Evolutionary conservation across 2,888 invertebrate genomes (phyloP).

Genomic region (Nomada ferruginata): DNA sequence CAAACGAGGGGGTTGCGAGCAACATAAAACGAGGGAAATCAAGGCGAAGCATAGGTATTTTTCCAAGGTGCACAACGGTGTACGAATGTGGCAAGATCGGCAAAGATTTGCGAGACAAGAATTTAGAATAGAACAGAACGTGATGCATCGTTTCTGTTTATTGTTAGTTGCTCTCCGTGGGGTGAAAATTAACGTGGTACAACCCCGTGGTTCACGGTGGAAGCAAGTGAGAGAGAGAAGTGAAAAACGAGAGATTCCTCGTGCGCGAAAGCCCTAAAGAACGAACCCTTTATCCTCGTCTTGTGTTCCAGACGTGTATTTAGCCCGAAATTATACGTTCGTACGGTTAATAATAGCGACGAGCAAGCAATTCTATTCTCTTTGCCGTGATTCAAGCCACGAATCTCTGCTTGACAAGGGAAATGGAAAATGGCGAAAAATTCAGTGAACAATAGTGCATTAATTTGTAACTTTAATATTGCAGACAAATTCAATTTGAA

Average conservation of each 20-base stretch:
- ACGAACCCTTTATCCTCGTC: slow-evolving; percentile 3
- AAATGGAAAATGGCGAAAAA: no score
- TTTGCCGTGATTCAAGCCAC: not conserved
- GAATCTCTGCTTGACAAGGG: not conserved
- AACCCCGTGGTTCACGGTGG: slow-evolving; percentile 12
- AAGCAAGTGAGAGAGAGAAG: slow-evolving; percentile 8
- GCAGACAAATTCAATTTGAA: no score
- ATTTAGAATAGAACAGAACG: slow-evolving; percentile 9
- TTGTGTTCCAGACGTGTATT: slow-evolving; percentile 9
- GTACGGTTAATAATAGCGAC: slow-evolving; percentile 17
- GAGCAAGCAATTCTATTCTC: not conserved
- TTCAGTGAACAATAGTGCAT: no score
- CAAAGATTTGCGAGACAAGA: slow-evolving; percentile 30
- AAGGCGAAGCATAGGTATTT: slow-evolving; percentile 11
- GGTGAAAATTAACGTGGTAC: slow-evolving; percentile 41
- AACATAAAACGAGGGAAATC: not conserved
- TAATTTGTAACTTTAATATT: no score
- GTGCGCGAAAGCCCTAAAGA: slow-evolving; percentile 30
- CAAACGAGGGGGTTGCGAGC: not conserved
- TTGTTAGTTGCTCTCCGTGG: slow-evolving; percentile 31
- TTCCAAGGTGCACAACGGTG: not conserved
- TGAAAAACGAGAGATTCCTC: slow-evolving; percentile 45
- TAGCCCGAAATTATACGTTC: slow-evolving; percentile 32
- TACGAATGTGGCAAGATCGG: slow-evolving; percentile 8
- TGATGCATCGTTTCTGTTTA: slow-evolving; percentile 38